Conservation (phyloP, 1,140 invertebrate species). For the Limonius californicus region DNA sequence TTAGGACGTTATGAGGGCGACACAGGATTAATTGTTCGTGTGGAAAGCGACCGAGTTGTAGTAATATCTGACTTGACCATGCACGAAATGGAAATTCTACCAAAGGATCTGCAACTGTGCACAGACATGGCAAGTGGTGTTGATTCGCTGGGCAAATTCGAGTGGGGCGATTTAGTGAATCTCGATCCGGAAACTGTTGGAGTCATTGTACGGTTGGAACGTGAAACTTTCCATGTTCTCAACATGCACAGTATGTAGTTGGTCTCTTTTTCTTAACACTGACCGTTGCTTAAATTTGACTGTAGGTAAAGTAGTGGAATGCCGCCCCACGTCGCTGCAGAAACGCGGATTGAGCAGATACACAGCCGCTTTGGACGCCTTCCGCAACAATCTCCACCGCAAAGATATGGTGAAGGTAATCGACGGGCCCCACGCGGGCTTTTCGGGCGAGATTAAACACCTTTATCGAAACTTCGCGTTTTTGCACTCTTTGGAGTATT, state of each 20-base stretch:
- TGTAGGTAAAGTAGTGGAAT: slow-evolving; percentile 73
- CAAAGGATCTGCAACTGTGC: no score
- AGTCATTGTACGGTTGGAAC: slow-evolving; percentile 91
- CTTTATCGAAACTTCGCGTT: no score
- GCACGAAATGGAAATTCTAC: no score
- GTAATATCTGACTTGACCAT: no score
- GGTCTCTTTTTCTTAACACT: slow-evolving; percentile 62
- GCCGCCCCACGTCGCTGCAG: slow-evolving; percentile 86
- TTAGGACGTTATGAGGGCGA: slow-evolving; percentile 90
- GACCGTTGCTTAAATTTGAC: slow-evolving; percentile 48
- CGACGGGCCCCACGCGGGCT: slow-evolving; percentile 84
- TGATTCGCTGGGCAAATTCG: slow-evolving; percentile 96
- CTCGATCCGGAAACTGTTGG: no score
- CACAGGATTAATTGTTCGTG: no score
- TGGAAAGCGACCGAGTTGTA: slow-evolving; percentile 85
- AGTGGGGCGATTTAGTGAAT: no score
- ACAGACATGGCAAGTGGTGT: no score
- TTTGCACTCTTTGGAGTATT: slow-evolving; percentile 86
- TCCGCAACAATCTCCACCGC: slow-evolving; percentile 92
- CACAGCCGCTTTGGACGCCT: slow-evolving; percentile 87
- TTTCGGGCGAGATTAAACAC: no score
- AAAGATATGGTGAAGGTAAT: no score
- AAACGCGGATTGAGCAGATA: slow-evolving; percentile 84
- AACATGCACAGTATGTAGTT: slow-evolving; percentile 67
- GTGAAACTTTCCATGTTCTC: slow-evolving; percentile 93